Evolutionary conservation across 2,888 invertebrate genomes (phyloP), one percentile per base, ranked within the genome.

Genomic region (Hyles lineata): DNA sequence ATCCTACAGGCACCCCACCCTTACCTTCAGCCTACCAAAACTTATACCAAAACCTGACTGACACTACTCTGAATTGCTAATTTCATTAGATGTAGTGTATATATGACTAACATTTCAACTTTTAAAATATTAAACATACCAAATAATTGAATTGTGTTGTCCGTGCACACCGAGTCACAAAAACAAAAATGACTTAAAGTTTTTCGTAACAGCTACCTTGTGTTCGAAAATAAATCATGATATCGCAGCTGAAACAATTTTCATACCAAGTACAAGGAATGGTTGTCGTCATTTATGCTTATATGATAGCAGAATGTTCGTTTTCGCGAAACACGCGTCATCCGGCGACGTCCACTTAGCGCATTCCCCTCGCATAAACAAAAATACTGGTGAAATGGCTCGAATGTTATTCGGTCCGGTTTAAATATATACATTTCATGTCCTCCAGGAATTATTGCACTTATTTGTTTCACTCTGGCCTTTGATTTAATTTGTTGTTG

Each of bases 331-430:
- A 75, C 77, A 77, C 85, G 83, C 85, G 86, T 86, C 87, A 79
- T 76, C 73, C 73, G 61, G 71, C 77, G 78, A 67, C 88, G 90
- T 89, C 89, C 90, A 90, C 79, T 77, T 75, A 80, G 80, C 78
- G 81, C 85, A 87, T 87, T 87, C 88, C 85, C 82, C 75, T 73
- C 77, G 77, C 75, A 79, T 87, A 89, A 90, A 90, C 90, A 89
- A 85, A 90, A 90, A 89, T 90, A 89, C 79, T 63, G 50, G 32
- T 69, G 67, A 70, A 70, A 62, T 71, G 55, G 67, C 58, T 9
- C 58, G 32, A 72, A 67, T 55, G 67, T 35, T 55, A 21, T 15
- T 67, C 67, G 23, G 50, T 21, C 17, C 50, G 43, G 23, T 67
- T 67, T 50, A 23, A 17, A 50, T 35, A 23, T 50, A 67, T 50